Evolutionary conservation across 53 echinoderm and acorn worm genomes (phyloP).

Genomic region (Zoroaster sp.): DNA sequence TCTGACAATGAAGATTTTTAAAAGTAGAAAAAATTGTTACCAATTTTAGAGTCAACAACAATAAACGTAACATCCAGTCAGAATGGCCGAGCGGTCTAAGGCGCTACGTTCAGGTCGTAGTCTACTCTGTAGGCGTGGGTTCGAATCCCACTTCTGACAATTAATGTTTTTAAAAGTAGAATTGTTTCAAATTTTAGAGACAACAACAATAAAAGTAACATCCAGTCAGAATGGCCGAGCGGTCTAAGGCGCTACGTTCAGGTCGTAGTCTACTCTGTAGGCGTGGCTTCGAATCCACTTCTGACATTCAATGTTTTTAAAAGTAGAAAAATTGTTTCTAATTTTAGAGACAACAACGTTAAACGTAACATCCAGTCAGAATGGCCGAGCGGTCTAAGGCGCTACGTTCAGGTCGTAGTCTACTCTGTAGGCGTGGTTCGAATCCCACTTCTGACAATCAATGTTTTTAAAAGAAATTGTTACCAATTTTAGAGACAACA

Average conservation of each 20-base stretch:
- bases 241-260: constrained; percentile 18
- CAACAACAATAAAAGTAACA: too few species aligned
- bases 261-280: too few species aligned
- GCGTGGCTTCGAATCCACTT: too few species aligned
- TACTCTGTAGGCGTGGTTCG: background rate
- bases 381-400: background rate
- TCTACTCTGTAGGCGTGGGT: constrained; percentile 58
- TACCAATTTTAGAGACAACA: background rate
- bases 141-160: constrained; percentile 55
- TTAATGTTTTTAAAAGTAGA: background rate
- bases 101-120: constrained; percentile 7
- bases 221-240: background rate
- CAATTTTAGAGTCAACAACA: too few species aligned
- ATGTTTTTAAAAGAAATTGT: background rate
- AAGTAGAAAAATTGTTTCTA: background rate
- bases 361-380: background rate
- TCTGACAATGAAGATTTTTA: too few species aligned
- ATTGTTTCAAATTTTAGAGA: too few species aligned
- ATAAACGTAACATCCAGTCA: background rate
- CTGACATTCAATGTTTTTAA: background rate
- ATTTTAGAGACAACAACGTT: background rate
- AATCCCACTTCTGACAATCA: background rate
- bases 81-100: constrained; percentile 56
- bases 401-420: background rate
- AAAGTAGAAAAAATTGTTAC: too few species aligned